Evolutionary conservation across 2,113 vertebrate species (phyloP).

Genomic region (Raja brachyura): DNA sequence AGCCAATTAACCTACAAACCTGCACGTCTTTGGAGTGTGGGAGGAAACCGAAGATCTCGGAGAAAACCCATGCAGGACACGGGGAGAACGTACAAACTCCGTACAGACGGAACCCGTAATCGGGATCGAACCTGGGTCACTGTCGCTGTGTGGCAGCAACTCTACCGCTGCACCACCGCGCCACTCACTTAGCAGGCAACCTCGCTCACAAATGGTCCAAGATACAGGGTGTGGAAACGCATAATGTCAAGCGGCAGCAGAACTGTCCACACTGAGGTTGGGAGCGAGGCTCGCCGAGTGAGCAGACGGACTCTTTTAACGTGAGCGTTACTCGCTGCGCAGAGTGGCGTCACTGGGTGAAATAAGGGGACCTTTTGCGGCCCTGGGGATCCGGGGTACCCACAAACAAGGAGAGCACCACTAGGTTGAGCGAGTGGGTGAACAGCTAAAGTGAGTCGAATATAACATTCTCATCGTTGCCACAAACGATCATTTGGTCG

Average conservation of each 20-base stretch:
- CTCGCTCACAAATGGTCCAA: neutral
- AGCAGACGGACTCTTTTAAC: neutral
- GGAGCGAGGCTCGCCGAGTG: neutral
- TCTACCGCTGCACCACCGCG: too few relatives aligned
- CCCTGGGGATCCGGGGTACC: neutral
- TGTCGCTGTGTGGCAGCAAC: too few relatives aligned
- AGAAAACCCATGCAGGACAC: too few relatives aligned
- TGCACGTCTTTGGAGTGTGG: too few relatives aligned
- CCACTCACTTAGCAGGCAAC: neutral
- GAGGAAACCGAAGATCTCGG: too few relatives aligned
- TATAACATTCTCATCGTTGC: slow-evolving; percentile 1
- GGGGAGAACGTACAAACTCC: too few relatives aligned
- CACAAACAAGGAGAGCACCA: neutral
- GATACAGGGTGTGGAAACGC: neutral
- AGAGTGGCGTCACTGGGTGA: neutral
- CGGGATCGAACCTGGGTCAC: too few relatives aligned
- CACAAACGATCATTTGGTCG: slow-evolving; percentile 14
- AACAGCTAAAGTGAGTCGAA: neutral
- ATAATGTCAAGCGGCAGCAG: neutral
- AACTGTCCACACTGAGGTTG: neutral
- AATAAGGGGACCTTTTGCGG: neutral
- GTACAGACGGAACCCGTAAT: too few relatives aligned
- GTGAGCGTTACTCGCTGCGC: neutral
- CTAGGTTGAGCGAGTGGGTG: neutral
- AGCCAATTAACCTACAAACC: too few relatives aligned